Percentiles rank a stretch among this genome's conserved stretches.
These are phyloP conservation scores for Cynodonichthys magdalenae DNA, from an alignment of 2,797 vertebrate species.

Conservation along the genomic window DNA sequence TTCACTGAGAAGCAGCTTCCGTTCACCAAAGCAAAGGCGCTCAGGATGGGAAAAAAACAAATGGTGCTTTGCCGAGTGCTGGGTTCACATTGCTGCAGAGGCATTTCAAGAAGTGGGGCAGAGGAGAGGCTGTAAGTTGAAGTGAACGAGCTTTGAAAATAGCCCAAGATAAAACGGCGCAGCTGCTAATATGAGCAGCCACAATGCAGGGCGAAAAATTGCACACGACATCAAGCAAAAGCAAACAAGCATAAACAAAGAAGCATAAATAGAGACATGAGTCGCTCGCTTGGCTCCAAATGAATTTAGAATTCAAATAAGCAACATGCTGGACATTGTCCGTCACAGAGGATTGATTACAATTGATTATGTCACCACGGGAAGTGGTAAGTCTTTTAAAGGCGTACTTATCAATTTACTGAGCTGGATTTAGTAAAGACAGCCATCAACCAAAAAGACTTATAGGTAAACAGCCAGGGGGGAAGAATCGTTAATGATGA, in stretches of 20 bases:
- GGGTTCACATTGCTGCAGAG: constrained; percentile 59
- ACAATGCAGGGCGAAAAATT: constrained; percentile 4
- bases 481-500: neutral
- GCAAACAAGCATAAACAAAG: constrained; percentile 20
- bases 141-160: constrained; percentile 71
- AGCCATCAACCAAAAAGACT: constrained; percentile 36
- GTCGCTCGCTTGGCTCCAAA: constrained; percentile 6
- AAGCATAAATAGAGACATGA: constrained; percentile 5
- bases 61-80: constrained; percentile 31
- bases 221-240: neutral
- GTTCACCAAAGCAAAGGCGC: constrained; percentile 47
- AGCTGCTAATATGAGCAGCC: constrained; percentile 24
- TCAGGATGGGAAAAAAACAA: constrained; percentile 53
- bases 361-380: constrained; percentile 60
- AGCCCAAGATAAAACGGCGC: constrained; percentile 64
- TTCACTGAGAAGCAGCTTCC: constrained; percentile 56
- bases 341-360: constrained; percentile 52
- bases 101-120: constrained; percentile 66
- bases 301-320: constrained; percentile 22
- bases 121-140: constrained; percentile 45
- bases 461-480: constrained; percentile 2
- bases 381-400: constrained; percentile 59
- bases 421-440: constrained; percentile 52
- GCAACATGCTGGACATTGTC: constrained; percentile 15
- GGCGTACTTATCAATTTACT: constrained; percentile 50